Evolutionary conservation across 2,797 vertebrate species (phyloP).

Genomic region (Nannoperca australis): DNA sequence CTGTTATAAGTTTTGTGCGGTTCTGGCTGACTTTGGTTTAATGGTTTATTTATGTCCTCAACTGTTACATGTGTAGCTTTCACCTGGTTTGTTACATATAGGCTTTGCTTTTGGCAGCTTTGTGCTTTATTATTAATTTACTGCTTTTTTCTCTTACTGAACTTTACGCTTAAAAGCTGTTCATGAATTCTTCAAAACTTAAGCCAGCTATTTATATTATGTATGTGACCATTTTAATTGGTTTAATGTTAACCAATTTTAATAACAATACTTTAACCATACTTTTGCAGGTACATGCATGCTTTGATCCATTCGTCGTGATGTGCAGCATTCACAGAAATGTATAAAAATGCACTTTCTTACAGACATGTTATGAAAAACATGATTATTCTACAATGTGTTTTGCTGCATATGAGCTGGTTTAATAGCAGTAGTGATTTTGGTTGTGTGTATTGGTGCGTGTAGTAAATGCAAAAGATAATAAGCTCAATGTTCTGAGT

Average conservation of each 20-base stretch:
- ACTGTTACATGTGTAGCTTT: slow-evolving; percentile 5
- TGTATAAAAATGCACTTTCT: not conserved
- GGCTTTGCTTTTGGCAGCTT: slow-evolving; percentile 22
- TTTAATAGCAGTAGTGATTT: not conserved
- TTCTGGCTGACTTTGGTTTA: not conserved
- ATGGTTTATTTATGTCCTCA: not conserved
- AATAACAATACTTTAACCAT: not conserved
- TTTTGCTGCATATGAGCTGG: not conserved
- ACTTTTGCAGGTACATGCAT: not conserved
- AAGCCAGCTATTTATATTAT: not conserved
- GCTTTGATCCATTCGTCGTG: rapidly evolving
- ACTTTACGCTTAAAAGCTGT: slow-evolving; percentile 27
- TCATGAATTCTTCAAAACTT: slow-evolving; percentile 37
- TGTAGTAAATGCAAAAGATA: not conserved
- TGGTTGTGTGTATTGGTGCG: not conserved
- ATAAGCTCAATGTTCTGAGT: not conserved
- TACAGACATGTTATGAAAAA: not conserved
- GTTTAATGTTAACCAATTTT: too few species aligned
- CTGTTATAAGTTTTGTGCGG: not conserved
- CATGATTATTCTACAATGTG: not conserved
- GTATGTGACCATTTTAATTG: not conserved
- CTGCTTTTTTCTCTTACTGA: slow-evolving; percentile 24
- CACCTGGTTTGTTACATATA: slow-evolving; percentile 22
- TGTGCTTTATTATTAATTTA: slow-evolving; percentile 43
- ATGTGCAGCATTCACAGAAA: not conserved